Base-by-base conservation (phyloP, 2,888 invertebrate species). In the Parthenolecanium corni region DNA sequence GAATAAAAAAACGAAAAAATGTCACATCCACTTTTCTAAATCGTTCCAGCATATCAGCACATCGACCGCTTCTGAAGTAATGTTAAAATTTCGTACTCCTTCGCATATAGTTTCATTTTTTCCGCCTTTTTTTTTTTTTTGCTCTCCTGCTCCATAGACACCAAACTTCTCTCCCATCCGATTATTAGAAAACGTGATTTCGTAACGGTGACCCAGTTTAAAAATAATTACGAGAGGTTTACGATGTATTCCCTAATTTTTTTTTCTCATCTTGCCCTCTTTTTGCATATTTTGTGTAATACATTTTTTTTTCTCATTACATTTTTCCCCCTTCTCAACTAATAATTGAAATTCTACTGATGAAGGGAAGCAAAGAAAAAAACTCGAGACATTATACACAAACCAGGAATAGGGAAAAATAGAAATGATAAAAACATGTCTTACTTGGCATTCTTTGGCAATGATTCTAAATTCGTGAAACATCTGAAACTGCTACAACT, bases 401-500 rank as follows among this genome's bases (percentile, higher is more conserved):
- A 31, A 5, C 16, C 16, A 9, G n/a, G 46, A 14, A n/a, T 20
- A 44, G n/a, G n/a, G n/a, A 20, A 20, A 57, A 47, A 57, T n/a
- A 16, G 38, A 23, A 4, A 56, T 23, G 20, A 25, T 31, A 52
- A 52, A 52, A 25, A 52, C 21, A 38, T n/a, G 25, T 38, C 58
- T 58, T 58, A 58, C 58, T 58, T 58, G 58, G 58, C 58, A 38
- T 58, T 58, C 38, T 58, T 58, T 36, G 58, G 49, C 49, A 58
- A 49, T 47, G 38, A 23, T 21, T 58, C 58, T 31, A 47, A 46
- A 49, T 58, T 58, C 47, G 49, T 38, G 23, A 36, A 58, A 47
- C 58, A 49, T 58, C 58, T 46, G 36, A 46, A 58, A 38, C 47
- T 58, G 23, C 47, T 58, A 25, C 58, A 58, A 47, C 58, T 58